These are phyloP conservation scores for Pyxicephalus adspersus DNA, from an alignment of 2,113 vertebrate genomes.

Conservation along the genomic window DNA sequence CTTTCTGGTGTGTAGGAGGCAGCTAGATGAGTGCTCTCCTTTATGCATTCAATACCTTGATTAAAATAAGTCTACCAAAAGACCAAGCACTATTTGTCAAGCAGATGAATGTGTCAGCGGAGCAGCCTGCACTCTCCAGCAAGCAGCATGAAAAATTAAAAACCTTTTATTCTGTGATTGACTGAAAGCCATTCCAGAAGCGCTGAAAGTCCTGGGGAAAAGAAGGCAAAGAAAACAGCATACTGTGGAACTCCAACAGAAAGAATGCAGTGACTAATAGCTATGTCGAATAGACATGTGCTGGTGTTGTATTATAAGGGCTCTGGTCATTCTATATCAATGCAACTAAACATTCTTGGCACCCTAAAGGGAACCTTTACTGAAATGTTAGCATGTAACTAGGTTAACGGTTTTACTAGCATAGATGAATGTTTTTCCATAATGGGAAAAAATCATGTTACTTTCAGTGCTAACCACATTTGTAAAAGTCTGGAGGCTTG, in stretches of 20 bases:
- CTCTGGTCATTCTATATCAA: too few relatives aligned
- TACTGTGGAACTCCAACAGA: neutral
- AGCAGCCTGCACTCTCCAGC: neutral
- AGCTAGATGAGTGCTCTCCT: slow-evolving; percentile 4
- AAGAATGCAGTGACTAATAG: neutral
- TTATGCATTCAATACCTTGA: slow-evolving; percentile 33
- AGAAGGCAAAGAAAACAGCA: slow-evolving; percentile 12
- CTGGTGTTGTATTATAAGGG: too few relatives aligned
- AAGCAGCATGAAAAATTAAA: slow-evolving; percentile 44
- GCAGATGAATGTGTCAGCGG: slow-evolving; percentile 42
- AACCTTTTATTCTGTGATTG: slow-evolving; percentile 26
- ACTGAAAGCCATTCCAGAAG: slow-evolving; percentile 19
- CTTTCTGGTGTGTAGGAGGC: slow-evolving; percentile 39
- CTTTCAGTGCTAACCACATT: too few relatives aligned
- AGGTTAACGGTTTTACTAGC: too few relatives aligned
- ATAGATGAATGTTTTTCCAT: too few relatives aligned
- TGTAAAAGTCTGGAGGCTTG: too few relatives aligned
- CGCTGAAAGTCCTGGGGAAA: neutral
- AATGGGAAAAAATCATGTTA: too few relatives aligned
- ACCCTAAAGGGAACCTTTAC: too few relatives aligned
- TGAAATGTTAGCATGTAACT: too few relatives aligned
- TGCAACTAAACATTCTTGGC: too few relatives aligned
- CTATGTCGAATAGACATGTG: too few relatives aligned
- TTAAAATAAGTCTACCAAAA: slow-evolving; percentile 48
- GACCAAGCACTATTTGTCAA: slow-evolving; percentile 43